Evolutionary conservation across 2,113 vertebrate genomes (phyloP), one percentile per base, ranked within the genome.

Genomic region (Cynopterus brachyotis): DNA sequence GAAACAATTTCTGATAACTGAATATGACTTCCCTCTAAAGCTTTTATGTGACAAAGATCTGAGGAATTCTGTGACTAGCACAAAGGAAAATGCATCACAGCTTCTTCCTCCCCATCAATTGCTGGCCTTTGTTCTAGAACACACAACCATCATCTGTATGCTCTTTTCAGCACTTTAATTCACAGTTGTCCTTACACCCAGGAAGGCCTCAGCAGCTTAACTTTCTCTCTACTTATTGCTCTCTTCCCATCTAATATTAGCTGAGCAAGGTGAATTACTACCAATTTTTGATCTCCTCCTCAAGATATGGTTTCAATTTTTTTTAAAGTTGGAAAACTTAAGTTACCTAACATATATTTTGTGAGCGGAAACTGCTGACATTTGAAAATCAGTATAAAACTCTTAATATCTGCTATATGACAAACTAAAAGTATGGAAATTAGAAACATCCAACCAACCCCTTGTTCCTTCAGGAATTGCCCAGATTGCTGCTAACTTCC

Each of bases 1-100:
- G 78, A 96, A 96, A 62, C 93, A 97, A 96, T 94, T 97, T 97
- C 95, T 97, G 96, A 94, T 97, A 97, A 97, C 85, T 91, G 93
- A 95, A 95, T 94, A 96, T 83, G 97, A 96, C 85, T 89, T 97
- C 96, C 85, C 86, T 95, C 85, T 72, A 89, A 93, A 95, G 97
- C 78, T 89, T 90, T 97, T 73, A 79, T 72, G 67, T 95, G 94
- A 94, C 6, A 19, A 91, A 93, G 57, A 69, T 83, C 67, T 62
- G 75, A 94, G 42, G 47, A 50, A 42, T 40, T 90, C 53, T 84
- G 47, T 45, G 81, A 92, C 83, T 81, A 47, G 76, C 76, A 88
- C 55, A 95, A 89, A 96, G 85, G 35, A 97, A 96, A 96, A 59
- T 72, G 26, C 32, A 79, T 88, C 75, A 55, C 4, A 28, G 0